phyloP scores from a whole-genome alignment of 1,140 invertebrate genomes.

The Condylostylus longicornis region DNA sequence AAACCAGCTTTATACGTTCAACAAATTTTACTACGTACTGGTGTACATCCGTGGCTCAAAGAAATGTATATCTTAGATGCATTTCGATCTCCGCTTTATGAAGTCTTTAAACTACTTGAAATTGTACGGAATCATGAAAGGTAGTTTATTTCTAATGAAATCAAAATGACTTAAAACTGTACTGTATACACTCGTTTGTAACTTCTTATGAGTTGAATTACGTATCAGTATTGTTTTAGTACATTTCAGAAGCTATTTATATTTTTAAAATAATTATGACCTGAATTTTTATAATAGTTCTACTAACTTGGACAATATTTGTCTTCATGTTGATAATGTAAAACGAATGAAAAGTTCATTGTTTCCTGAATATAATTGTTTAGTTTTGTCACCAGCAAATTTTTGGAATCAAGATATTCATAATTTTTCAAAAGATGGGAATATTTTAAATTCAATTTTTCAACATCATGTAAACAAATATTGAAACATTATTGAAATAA shows the following conservation, averaged over 20 bases:
- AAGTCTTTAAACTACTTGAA: slow-evolving; percentile 75
- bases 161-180: slow-evolving; percentile 5
- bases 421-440: slow-evolving; percentile 57
- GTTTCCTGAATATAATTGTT: slow-evolving; percentile 79
- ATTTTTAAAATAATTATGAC: no score
- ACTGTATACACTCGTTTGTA: background rate
- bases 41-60: slow-evolving; percentile 73
- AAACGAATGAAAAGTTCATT: slow-evolving; percentile 42
- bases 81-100: slow-evolving; percentile 70
- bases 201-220: no score
- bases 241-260: no score
- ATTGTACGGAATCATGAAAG: slow-evolving; percentile 71
- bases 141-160: slow-evolving; percentile 34
- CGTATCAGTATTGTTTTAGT: no score
- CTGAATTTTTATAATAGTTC: slow-evolving; percentile 39
- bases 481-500: background rate
- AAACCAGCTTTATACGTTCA: slow-evolving; percentile 61
- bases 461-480: slow-evolving; percentile 55
- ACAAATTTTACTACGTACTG: slow-evolving; percentile 50
- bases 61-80: slow-evolving; percentile 72
- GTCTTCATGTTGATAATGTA: slow-evolving; percentile 72
- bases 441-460: slow-evolving; percentile 65
- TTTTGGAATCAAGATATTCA: slow-evolving; percentile 76
- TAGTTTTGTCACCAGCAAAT: slow-evolving; percentile 85
- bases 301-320: slow-evolving; percentile 59